Conservation (phyloP, 2,797 vertebrate genomes). For the Lithobates sylvaticus region DNA sequence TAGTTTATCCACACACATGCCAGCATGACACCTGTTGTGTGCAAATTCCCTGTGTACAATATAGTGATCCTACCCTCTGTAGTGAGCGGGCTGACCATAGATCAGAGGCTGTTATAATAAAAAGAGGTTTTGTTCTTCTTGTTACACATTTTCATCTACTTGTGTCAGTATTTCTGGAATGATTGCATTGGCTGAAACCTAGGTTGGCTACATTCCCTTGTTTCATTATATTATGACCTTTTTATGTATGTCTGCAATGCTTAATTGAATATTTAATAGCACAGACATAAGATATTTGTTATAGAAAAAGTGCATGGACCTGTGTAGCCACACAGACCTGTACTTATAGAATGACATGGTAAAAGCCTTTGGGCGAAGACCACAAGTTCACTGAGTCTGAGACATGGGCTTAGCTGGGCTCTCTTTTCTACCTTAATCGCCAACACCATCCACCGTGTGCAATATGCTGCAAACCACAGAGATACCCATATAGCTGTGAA, state of each 20-base stretch:
- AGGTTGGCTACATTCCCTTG: background rate
- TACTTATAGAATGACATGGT: background rate
- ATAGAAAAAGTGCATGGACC: background rate
- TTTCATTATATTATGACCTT: background rate
- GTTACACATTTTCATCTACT: background rate
- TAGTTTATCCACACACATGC: constrained; percentile 23
- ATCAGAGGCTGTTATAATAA: background rate
- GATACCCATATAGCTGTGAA: background rate
- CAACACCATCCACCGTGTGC: background rate
- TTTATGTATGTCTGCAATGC: background rate
- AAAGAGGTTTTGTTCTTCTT: background rate
- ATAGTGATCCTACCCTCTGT: background rate
- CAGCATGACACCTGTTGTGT: constrained; percentile 10
- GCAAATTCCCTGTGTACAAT: constrained; percentile 2
- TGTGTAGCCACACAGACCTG: background rate
- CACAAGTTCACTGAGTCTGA: background rate
- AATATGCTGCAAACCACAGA: background rate
- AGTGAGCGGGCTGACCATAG: background rate
- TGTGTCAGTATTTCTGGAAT: background rate
- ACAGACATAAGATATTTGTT: background rate
- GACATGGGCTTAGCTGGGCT: background rate
- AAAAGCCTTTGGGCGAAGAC: background rate
- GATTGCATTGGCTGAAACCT: background rate
- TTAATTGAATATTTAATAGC: background rate
- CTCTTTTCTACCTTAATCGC: background rate